phyloP scores from a whole-genome alignment of 2,888 invertebrate species.

The Parnassius orleans region DNA sequence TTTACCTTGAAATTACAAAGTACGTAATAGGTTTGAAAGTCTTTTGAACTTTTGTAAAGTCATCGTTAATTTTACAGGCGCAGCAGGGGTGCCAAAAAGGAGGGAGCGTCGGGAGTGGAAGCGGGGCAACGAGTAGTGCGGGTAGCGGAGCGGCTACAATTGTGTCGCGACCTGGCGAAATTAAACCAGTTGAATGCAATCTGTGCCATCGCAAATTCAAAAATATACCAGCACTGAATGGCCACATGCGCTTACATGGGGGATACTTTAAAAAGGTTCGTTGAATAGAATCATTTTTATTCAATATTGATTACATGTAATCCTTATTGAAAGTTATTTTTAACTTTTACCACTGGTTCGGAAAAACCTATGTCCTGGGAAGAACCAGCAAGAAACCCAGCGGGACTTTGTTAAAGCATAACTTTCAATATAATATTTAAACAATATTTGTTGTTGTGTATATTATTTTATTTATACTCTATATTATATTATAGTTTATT shows the following conservation, averaged over 20 bases:
- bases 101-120: slow-evolving; percentile 47
- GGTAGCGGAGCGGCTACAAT: slow-evolving; percentile 46
- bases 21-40: slow-evolving; percentile 69
- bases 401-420: too few relatives aligned
- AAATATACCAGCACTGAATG: slow-evolving; percentile 98
- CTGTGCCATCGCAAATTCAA: slow-evolving; percentile 97
- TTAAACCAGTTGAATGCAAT: slow-evolving; percentile 96
- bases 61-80: slow-evolving; percentile 68
- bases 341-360: background rate
- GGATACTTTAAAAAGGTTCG: slow-evolving; percentile 96
- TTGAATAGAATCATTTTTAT: background rate
- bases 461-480: too few relatives aligned
- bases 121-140: slow-evolving; percentile 49
- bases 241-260: slow-evolving; percentile 98
- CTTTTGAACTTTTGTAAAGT: slow-evolving; percentile 70
- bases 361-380: too few relatives aligned
- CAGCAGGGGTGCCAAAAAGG: slow-evolving; percentile 67
- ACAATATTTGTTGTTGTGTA: too few relatives aligned
- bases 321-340: slow-evolving; percentile 1
- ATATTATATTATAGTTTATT: too few relatives aligned
- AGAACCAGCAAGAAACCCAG: too few relatives aligned
- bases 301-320: background rate
- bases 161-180: slow-evolving; percentile 77
- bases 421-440: too few relatives aligned
- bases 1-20: slow-evolving; percentile 72